These are phyloP conservation scores for Hololepta plana DNA, from an alignment of 2,888 invertebrate genomes.

Conservation along the genomic window DNA sequence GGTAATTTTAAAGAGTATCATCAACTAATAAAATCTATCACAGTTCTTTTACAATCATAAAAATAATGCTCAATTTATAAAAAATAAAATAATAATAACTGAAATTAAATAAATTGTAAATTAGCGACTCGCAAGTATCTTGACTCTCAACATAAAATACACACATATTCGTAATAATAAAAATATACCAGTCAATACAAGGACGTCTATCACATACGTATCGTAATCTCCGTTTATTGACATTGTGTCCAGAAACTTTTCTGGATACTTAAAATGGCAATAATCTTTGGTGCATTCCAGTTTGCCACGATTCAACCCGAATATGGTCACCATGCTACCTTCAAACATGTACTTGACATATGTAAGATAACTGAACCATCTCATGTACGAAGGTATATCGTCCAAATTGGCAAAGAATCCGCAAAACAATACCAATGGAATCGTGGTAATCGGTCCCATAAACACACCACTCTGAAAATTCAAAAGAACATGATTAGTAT, in stretches of 20 bases:
- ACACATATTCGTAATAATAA: conserved; percentile 59
- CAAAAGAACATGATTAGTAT: too few relatives aligned
- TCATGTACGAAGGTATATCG: conserved; percentile 75
- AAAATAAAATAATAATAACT: too few relatives aligned
- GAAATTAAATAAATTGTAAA: too few relatives aligned
- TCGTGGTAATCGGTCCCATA: conserved; percentile 74
- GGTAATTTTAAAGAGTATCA: too few relatives aligned
- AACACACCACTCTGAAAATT: conserved; percentile 41
- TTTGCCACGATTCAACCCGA: conserved; percentile 67
- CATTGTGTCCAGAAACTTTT: conserved; percentile 71
- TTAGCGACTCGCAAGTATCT: too few relatives aligned
- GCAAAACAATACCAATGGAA: conserved; percentile 82
- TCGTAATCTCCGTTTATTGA: conserved; percentile 50
- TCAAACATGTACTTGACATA: conserved; percentile 83
- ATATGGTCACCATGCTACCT: conserved; percentile 81
- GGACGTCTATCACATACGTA: conserved; percentile 64
- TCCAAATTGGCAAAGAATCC: conserved; percentile 89
- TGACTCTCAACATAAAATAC: conserved; percentile 69
- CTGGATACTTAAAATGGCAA: conserved; percentile 67
- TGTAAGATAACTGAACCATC: conserved; percentile 79
- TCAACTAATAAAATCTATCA: too few relatives aligned
- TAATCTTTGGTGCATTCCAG: conserved; percentile 67
- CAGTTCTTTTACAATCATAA: too few relatives aligned
- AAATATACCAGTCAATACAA: conserved; percentile 64
- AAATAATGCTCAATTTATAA: too few relatives aligned